Conservation (phyloP, 2,888 invertebrate species). For the Drosophila nr. medialis region DNA sequence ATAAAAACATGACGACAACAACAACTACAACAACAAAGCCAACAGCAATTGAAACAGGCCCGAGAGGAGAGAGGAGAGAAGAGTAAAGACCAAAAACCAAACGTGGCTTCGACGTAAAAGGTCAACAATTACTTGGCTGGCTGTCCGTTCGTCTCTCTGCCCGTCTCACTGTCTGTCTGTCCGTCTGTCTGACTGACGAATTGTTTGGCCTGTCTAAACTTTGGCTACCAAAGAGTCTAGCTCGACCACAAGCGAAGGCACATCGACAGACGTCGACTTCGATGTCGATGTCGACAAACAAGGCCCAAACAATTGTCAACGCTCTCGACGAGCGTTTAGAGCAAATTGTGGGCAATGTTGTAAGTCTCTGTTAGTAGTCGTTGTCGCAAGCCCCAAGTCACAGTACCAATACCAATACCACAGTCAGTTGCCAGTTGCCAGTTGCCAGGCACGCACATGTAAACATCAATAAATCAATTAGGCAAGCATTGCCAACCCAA, state of each 20-base stretch:
- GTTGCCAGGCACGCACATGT: conserved; percentile 80
- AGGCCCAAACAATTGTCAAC: conserved; percentile 80
- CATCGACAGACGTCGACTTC: conserved; percentile 34
- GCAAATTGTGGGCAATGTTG: conserved; percentile 78
- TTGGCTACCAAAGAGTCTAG: conserved; percentile 80
- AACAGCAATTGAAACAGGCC: conserved; percentile 55
- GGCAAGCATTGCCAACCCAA: conserved; percentile 74
- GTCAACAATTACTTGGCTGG: conserved; percentile 79
- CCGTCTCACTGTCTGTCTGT: conserved; percentile 21
- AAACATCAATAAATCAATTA: conserved; percentile 85
- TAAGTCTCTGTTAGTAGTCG: conserved; percentile 49
- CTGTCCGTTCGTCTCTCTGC: conserved; percentile 13
- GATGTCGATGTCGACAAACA: conserved; percentile 65
- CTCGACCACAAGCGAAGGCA: conserved; percentile 64
- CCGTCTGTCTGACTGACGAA: conserved; percentile 69
- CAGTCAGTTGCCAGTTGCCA: conserved; percentile 32
- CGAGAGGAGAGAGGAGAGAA: conserved; percentile 28
- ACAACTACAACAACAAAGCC: conserved; percentile 35
- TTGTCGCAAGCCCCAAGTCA: conserved; percentile 10
- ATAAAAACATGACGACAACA: conserved; percentile 72
- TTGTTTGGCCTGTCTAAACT: conserved; percentile 79
- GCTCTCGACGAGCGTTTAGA: conserved; percentile 77
- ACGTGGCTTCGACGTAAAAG: conserved; percentile 75
- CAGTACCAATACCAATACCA: conserved; percentile 9
- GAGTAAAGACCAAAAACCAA: conserved; percentile 51